Evolutionary conservation across 2,888 invertebrate species (phyloP), one percentile per base, ranked within the genome.

Genomic region (Microctonus aethiopoides): DNA sequence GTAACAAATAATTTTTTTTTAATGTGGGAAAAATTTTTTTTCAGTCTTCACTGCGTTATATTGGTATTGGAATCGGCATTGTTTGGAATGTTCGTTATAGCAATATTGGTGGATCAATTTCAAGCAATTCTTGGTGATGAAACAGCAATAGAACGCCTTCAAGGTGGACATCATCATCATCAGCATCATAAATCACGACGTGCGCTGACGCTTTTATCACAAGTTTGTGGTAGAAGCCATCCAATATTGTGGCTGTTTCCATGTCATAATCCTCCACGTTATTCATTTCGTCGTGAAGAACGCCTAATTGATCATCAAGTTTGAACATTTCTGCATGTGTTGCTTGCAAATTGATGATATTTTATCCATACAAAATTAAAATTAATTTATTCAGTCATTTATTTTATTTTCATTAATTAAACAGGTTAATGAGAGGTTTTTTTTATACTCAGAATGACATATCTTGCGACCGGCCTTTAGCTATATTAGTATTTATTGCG

Each of bases 81-180:
- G 29, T 97, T 96, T 87, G 96, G 96, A 9, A 90, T 97, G 83
- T 96, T 96, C 86, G 95, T 95, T 16, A 89, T 93, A 69, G 95
- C 94, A 52, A 95, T 97, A 74, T 91, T 96, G 87, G 92, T 94
- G 77, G 95, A 95, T 88, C 94, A 96, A 87, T 88, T 96, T 76
- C 93, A 94, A 84, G 94, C 94, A 9, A 94, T 96, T 79, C 89
- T 95, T 74, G 91, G 91, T 69, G 95, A 96, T 81, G 95, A 95
- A 87, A 96, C 95, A 22, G 92, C 93, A 0, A 91, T 95, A 0
- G 95, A 96, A 83, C 92, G 93, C 78, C 89, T 94, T 51, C 92
- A 92, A 86, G 89, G 91, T 75, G 91, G 90, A 80, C 92, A 93
- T 34, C 89, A 91, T 56, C 69, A 92, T 26, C 89, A 90, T 80